Conservation (phyloP, 2,888 invertebrate species). For the Thereva nobilitata region DNA sequence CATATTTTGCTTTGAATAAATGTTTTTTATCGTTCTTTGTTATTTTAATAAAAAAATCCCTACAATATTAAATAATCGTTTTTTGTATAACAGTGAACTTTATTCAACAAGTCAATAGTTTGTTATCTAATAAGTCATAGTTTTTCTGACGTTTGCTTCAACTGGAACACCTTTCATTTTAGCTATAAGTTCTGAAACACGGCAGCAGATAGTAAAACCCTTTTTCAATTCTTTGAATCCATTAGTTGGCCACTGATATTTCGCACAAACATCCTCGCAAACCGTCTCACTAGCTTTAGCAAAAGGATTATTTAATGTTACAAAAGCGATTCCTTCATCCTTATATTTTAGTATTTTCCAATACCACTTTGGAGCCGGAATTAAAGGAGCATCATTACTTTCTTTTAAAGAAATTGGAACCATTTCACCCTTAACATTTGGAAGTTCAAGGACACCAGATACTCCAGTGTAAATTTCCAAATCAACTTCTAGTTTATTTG, state of each 20-base stretch:
- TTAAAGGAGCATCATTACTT: constrained; percentile 49
- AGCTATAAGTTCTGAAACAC: constrained; percentile 40
- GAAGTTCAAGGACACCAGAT: constrained; percentile 54
- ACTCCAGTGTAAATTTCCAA: constrained; percentile 58
- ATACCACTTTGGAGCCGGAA: constrained; percentile 58
- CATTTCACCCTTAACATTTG: constrained; percentile 49
- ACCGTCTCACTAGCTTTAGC: constrained; percentile 47
- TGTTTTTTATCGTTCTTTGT: no score
- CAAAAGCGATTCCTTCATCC: constrained; percentile 56
- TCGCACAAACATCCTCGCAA: constrained; percentile 54
- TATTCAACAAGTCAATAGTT: no score
- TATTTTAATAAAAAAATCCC: no score
- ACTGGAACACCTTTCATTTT: constrained; percentile 36
- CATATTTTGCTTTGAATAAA: no score
- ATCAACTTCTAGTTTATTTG: constrained; percentile 49
- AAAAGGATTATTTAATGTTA: constrained; percentile 60
- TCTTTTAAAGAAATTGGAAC: constrained; percentile 54
- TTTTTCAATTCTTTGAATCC: constrained; percentile 39
- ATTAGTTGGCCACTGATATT: constrained; percentile 50
- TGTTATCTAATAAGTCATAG: no score
- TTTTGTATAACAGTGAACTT: no score
- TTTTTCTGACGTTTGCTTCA: constrained; percentile 16
- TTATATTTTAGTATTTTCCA: constrained; percentile 59
- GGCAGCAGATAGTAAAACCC: constrained; percentile 45
- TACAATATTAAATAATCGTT: no score